phyloP scores from a whole-genome alignment of 1,140 invertebrate species.

The Cyclargus thomasi region DNA sequence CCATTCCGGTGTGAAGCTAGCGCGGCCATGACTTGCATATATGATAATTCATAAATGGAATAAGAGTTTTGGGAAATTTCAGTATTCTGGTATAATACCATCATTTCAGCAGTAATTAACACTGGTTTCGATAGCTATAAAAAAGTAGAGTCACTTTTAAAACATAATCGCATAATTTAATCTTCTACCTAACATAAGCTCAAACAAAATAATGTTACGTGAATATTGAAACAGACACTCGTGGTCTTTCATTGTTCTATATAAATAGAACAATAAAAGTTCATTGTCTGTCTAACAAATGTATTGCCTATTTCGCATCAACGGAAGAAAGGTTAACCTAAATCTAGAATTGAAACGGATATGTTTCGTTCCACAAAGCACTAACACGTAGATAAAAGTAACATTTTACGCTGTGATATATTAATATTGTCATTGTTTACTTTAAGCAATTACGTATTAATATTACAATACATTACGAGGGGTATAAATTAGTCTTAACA shows the following conservation, averaged over 20 bases:
- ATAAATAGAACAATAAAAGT: conserved; percentile 2
- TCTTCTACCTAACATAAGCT: background rate
- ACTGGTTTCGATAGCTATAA: too few species aligned
- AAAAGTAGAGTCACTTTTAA: too few species aligned
- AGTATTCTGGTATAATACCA: too few species aligned
- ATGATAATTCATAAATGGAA: too few species aligned
- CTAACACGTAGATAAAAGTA: conserved; percentile 61
- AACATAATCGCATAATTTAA: background rate
- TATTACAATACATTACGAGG: conserved; percentile 25
- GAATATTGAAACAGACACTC: background rate
- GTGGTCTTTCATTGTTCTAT: conserved; percentile 4
- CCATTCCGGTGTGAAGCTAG: too few species aligned
- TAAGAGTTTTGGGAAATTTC: too few species aligned
- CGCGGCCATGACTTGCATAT: too few species aligned
- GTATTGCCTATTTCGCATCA: conserved; percentile 30
- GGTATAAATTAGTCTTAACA: conserved; percentile 17
- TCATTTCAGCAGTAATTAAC: too few species aligned
- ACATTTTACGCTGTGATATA: conserved; percentile 59
- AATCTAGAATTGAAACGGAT: conserved; percentile 48
- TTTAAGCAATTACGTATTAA: conserved; percentile 59
- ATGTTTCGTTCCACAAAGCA: conserved; percentile 56
- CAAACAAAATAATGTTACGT: background rate
- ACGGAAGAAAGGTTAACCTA: conserved; percentile 41
- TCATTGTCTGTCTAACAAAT: conserved; percentile 1
- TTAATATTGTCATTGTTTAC: conserved; percentile 72